These are phyloP conservation scores for Merodon equestris DNA, from an alignment of 2,888 invertebrate genomes.

Conservation along the genomic window DNA sequence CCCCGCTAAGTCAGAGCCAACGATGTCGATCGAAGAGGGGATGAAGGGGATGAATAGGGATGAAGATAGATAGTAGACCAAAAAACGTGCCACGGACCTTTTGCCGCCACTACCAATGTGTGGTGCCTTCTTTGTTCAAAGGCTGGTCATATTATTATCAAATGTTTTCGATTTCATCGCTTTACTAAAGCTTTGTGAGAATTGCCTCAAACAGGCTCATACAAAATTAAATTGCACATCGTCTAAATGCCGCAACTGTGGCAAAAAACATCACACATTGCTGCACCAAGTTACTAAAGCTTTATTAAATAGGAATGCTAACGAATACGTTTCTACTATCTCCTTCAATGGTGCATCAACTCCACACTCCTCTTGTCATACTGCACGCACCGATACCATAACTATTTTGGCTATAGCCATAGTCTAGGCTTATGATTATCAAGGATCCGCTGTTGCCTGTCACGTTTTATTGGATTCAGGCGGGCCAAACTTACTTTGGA, in stretches of 20 bases:
- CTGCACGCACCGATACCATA: slow-evolving; percentile 1
- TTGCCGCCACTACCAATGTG: neutral
- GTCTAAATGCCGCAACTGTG: neutral
- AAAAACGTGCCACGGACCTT: neutral
- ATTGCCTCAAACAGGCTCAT: neutral
- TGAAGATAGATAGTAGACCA: neutral
- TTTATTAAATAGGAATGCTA: too few relatives aligned
- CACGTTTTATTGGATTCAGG: neutral
- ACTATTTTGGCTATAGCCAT: slow-evolving; percentile 3
- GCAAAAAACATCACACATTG: slow-evolving; percentile 3
- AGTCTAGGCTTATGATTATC: slow-evolving; percentile 7
- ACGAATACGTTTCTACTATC: neutral
- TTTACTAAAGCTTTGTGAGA: too few relatives aligned
- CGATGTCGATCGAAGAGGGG: neutral
- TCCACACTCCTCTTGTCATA: slow-evolving; percentile 1
- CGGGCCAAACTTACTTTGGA: neutral
- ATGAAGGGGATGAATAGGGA: neutral
- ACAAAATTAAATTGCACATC: neutral
- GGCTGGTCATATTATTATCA: slow-evolving; percentile 3
- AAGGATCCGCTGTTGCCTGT: slow-evolving; percentile 8
- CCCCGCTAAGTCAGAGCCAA: too few relatives aligned
- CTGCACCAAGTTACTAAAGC: too few relatives aligned
- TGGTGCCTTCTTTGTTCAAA: too few relatives aligned
- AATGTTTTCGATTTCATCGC: slow-evolving; percentile 3
- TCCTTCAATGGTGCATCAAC: neutral